A percentile compares a stretch with the other conserved stretches of the same genome.
Evolutionary conservation across 2,888 invertebrate genomes (phyloP).

Genomic region (Drosophila quasianomalipes): DNA sequence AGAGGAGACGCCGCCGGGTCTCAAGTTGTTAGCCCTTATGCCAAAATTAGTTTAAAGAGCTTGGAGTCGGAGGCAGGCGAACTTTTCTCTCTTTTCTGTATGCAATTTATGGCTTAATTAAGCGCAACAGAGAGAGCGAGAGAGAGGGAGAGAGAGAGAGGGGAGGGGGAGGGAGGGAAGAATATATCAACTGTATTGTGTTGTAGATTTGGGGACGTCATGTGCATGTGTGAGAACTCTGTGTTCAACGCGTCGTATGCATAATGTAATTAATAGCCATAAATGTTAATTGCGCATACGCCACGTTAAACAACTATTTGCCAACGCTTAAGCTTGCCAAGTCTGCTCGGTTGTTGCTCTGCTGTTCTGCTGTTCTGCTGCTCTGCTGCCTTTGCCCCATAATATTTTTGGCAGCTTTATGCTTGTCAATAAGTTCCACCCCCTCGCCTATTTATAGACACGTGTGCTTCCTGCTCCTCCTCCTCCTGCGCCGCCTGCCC

Average conservation of each 20-base stretch:
- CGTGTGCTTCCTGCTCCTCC: slow-evolving; percentile 39
- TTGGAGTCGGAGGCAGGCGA: slow-evolving; percentile 30
- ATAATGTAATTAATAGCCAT: slow-evolving; percentile 77
- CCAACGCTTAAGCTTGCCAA: slow-evolving; percentile 19
- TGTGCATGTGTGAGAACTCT: slow-evolving; percentile 10
- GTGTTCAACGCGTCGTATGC: slow-evolving; percentile 61
- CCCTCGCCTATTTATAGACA: slow-evolving; percentile 41
- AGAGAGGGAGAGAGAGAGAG: not conserved
- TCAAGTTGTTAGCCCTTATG: slow-evolving; percentile 48
- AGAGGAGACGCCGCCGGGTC: slow-evolving; percentile 49
- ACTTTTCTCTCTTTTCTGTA: slow-evolving; percentile 45
- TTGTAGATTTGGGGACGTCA: slow-evolving; percentile 20
- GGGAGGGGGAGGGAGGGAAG: not conserved
- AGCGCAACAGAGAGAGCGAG: not conserved
- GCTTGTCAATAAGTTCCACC: slow-evolving; percentile 56
- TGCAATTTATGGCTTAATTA: slow-evolving; percentile 71
- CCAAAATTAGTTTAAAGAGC: slow-evolving; percentile 59
- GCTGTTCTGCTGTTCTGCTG: not conserved
- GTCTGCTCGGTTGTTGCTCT: not conserved
- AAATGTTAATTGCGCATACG: slow-evolving; percentile 82
- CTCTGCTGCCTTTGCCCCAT: not conserved
- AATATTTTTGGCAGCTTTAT: slow-evolving; percentile 32
- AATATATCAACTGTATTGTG: slow-evolving; percentile 17
- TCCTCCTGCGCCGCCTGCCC: not conserved
- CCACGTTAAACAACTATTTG: slow-evolving; percentile 65